Evolutionary conservation across 2,113 vertebrate species (phyloP).

Genomic region (Podiceps cristatus): DNA sequence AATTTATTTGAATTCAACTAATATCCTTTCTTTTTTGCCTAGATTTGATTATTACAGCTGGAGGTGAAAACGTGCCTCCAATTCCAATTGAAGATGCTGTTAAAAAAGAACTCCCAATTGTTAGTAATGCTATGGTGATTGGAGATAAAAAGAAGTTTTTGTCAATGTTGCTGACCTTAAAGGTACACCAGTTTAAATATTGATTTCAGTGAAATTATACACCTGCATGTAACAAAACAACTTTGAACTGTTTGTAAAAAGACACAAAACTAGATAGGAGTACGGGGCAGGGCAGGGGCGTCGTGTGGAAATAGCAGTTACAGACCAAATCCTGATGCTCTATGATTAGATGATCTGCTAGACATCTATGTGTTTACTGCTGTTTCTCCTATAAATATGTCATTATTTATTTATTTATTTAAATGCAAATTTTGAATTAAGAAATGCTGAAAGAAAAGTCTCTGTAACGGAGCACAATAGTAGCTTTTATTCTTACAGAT

Average conservation of each 20-base stretch:
- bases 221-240: background rate
- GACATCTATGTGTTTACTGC: background rate
- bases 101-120: slow-evolving; percentile 84
- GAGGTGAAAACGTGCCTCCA: slow-evolving; percentile 88
- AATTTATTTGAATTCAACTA: background rate
- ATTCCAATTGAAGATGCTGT: slow-evolving; percentile 86
- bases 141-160: slow-evolving; percentile 89
- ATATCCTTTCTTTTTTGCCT: background rate
- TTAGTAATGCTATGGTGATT: slow-evolving; percentile 87
- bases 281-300: background rate
- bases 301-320: background rate
- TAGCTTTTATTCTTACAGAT: background rate
- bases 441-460: background rate
- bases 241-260: background rate
- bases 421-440: background rate
- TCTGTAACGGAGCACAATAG: background rate
- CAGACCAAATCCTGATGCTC: background rate
- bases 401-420: background rate
- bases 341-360: background rate
- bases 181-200: slow-evolving; percentile 72
- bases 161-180: slow-evolving; percentile 88
- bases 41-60: slow-evolving; percentile 90
- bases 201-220: background rate
- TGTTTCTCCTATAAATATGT: background rate
- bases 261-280: background rate